A percentile compares a stretch with the other conserved stretches of the same genome.
phyloP scores from a whole-genome alignment of 2,888 invertebrate genomes.

The Aphodius granarius region DNA sequence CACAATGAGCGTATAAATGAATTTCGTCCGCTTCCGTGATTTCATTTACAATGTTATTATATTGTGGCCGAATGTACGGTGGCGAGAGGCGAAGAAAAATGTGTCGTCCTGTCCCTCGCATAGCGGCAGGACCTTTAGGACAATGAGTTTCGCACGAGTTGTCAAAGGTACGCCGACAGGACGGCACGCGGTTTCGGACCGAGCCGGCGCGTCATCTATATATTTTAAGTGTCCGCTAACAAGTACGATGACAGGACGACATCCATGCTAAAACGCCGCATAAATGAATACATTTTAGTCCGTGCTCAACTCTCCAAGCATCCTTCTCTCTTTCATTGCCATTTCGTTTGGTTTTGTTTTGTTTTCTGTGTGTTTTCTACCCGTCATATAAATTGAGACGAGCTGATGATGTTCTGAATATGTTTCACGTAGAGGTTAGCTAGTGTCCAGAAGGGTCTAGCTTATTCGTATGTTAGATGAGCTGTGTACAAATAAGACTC shows the following conservation, averaged over 20 bases:
- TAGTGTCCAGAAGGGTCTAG: background rate
- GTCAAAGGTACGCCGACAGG: slow-evolving; percentile 26
- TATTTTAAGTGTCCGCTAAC: slow-evolving; percentile 14
- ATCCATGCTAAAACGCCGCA: slow-evolving; percentile 14
- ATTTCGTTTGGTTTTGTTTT: background rate
- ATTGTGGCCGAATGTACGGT: background rate
- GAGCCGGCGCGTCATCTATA: slow-evolving; percentile 6
- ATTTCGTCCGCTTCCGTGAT: slow-evolving; percentile 12
- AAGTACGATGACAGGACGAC: slow-evolving; percentile 15
- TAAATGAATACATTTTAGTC: slow-evolving; percentile 12
- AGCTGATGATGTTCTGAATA: background rate
- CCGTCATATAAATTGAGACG: background rate
- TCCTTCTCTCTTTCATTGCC: background rate
- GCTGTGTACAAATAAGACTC: too few species aligned
- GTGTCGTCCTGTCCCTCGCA: background rate
- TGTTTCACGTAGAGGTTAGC: background rate
- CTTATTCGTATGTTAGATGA: too few species aligned
- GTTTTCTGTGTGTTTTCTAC: background rate
- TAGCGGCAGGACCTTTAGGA: background rate
- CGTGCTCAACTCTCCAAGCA: background rate
- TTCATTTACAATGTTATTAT: background rate
- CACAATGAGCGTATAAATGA: slow-evolving; percentile 5
- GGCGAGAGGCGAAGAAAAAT: background rate
- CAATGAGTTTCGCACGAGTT: slow-evolving; percentile 29
- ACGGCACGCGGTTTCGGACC: slow-evolving; percentile 8